phyloP scores from a whole-genome alignment of 2,888 invertebrate species.

The Polia nebulosa region DNA sequence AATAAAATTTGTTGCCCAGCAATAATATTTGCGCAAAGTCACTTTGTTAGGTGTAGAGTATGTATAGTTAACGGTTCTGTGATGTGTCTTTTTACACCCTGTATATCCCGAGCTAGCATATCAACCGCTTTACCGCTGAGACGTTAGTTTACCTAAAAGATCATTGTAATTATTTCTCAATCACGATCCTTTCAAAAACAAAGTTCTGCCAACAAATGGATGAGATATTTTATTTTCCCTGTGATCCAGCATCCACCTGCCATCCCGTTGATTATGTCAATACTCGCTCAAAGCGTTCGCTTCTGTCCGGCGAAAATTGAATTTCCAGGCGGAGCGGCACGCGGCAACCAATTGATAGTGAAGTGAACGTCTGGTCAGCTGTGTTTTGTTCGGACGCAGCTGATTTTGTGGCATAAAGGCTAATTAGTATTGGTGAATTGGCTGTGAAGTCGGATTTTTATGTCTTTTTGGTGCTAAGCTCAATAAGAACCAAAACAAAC shows the following conservation, averaged over 20 bases:
- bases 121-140: too few species aligned
- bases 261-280: conserved; percentile 46
- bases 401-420: background rate
- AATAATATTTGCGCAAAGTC: too few species aligned
- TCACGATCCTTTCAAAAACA: background rate
- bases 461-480: too few species aligned
- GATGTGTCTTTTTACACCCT: too few species aligned
- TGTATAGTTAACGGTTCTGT: too few species aligned
- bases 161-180: too few species aligned
- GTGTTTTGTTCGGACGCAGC: conserved; percentile 8
- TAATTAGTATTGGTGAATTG: background rate
- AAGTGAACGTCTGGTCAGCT: background rate
- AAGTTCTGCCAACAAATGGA: background rate
- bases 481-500: too few species aligned
- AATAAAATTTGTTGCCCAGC: too few species aligned
- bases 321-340: conserved; percentile 40
- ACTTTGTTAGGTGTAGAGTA: too few species aligned
- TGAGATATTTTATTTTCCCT: conserved; percentile 15
- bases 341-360: conserved; percentile 17
- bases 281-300: conserved; percentile 50
- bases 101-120: too few species aligned
- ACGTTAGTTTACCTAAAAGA: too few species aligned
- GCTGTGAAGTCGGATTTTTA: too few species aligned
- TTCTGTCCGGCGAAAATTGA: conserved; percentile 50
- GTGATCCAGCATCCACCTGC: conserved; percentile 4